A percentile compares a stretch with the other conserved stretches of the same genome.
phyloP scores from a whole-genome alignment of 1,140 invertebrate species.

The Scaptodrosophila lebanonensis region DNA sequence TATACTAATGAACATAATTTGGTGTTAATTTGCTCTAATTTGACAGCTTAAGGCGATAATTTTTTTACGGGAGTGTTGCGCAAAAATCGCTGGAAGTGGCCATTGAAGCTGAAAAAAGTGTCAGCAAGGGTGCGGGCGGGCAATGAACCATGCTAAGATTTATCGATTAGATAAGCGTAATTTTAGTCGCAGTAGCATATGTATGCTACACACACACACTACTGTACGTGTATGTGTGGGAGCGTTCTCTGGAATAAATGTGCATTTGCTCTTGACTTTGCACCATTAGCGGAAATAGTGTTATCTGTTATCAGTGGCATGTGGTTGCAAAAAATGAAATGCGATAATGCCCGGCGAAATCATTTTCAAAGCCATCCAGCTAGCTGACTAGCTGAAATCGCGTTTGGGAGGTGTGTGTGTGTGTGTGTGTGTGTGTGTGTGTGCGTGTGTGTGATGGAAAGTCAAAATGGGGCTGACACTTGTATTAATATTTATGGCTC shows the following conservation, averaged over 20 bases:
- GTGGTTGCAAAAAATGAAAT: slow-evolving; percentile 46
- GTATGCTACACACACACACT: slow-evolving; percentile 26
- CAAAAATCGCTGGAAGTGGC: slow-evolving; percentile 29
- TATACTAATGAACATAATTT: slow-evolving; percentile 71
- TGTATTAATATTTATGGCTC: slow-evolving; percentile 61
- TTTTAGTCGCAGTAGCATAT: slow-evolving; percentile 57
- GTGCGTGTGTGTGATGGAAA: too few relatives aligned
- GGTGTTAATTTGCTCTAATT: slow-evolving; percentile 46
- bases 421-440: too few relatives aligned
- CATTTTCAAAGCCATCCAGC: slow-evolving; percentile 49
- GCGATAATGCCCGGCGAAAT: slow-evolving; percentile 60
- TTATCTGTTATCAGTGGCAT: slow-evolving; percentile 35
- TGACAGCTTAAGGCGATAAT: too few relatives aligned
- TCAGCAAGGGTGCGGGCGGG: slow-evolving; percentile 15
- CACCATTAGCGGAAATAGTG: slow-evolving; percentile 59
- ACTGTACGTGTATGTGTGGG: slow-evolving; percentile 18
- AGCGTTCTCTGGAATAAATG: too few relatives aligned
- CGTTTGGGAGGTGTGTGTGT: too few relatives aligned
- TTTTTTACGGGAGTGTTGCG: slow-evolving; percentile 10
- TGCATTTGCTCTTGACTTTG: slow-evolving; percentile 65
- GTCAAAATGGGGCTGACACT: neutral
- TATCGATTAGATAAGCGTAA: slow-evolving; percentile 75
- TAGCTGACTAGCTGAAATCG: neutral
- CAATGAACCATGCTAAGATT: slow-evolving; percentile 38
- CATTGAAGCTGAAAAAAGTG: slow-evolving; percentile 31